A percentile compares a stretch with the other conserved stretches of the same genome.
Evolutionary conservation across 2,888 invertebrate genomes (phyloP).

Genomic region (Hofmannophila pseudospretella): DNA sequence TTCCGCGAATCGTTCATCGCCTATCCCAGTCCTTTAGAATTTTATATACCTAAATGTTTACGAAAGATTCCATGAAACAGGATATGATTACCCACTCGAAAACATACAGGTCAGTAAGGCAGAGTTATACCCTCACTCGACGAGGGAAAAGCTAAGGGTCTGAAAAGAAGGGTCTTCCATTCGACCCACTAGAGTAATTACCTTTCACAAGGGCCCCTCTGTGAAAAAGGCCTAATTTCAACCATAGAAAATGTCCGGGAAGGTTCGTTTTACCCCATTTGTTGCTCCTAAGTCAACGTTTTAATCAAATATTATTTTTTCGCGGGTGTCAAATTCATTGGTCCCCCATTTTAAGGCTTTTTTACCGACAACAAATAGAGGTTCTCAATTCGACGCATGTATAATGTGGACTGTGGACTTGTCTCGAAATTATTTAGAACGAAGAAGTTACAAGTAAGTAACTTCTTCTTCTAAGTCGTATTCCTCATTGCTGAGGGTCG

Average conservation of each 20-base stretch:
- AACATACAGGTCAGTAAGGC: slow-evolving; percentile 9
- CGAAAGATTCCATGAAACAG: slow-evolving; percentile 6
- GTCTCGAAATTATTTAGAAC: no score
- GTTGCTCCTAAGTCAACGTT: slow-evolving; percentile 41
- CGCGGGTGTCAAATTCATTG: no score
- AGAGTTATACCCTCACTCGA: slow-evolving; percentile 9
- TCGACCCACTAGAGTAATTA: slow-evolving; percentile 51
- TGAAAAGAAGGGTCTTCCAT: slow-evolving; percentile 39
- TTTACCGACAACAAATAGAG: no score
- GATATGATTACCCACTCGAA: slow-evolving; percentile 9
- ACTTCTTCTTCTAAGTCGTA: no score
- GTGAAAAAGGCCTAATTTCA: slow-evolving; percentile 43
- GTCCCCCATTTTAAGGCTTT: no score
- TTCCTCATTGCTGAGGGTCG: no score
- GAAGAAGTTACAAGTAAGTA: no score
- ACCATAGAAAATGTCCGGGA: slow-evolving; percentile 35
- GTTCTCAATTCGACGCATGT: no score
- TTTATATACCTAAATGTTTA: not conserved
- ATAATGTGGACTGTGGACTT: no score
- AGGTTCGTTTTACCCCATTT: slow-evolving; percentile 28
- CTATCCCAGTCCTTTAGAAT: no score
- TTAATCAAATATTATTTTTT: slow-evolving; percentile 39
- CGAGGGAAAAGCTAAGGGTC: slow-evolving; percentile 26
- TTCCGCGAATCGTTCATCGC: no score
- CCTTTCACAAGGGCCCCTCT: slow-evolving; percentile 35